phyloP scores from a whole-genome alignment of 2,888 invertebrate species.

The Parnassius apollo region DNA sequence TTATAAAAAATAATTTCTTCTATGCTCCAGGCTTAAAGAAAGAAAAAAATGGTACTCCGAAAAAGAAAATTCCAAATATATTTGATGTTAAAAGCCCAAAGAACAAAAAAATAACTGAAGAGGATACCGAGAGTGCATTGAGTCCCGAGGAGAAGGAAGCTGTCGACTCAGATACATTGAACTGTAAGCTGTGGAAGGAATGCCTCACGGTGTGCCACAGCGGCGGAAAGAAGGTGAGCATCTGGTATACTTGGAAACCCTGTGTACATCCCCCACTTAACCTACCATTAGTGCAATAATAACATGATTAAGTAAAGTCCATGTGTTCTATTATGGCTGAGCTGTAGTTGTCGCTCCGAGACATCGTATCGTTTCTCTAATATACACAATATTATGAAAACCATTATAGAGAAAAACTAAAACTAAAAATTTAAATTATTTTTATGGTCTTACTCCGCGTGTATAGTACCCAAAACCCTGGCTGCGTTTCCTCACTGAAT shows the following conservation, averaged over 20 bases:
- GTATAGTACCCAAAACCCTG: too few relatives aligned
- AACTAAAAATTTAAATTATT: too few relatives aligned
- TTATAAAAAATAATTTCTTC: neutral
- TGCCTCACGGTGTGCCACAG: constrained; percentile 59
- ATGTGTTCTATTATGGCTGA: too few relatives aligned
- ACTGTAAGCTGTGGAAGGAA: constrained; percentile 86
- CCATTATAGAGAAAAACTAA: too few relatives aligned
- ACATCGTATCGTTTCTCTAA: too few relatives aligned
- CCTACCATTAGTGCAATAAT: too few relatives aligned
- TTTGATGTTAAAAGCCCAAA: constrained; percentile 36
- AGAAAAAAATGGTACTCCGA: constrained; percentile 28
- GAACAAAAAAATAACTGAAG: constrained; percentile 34
- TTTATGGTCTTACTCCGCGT: too few relatives aligned
- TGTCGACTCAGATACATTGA: constrained; percentile 78
- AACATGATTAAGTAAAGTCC: too few relatives aligned
- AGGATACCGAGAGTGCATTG: constrained; percentile 33
- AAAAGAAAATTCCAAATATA: constrained; percentile 35
- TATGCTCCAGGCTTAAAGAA: constrained; percentile 30
- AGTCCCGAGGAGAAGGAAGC: constrained; percentile 58
- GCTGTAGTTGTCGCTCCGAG: too few relatives aligned
- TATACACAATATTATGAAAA: too few relatives aligned
- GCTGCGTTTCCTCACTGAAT: too few relatives aligned
- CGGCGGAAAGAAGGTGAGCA: constrained; percentile 74
- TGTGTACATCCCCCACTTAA: too few relatives aligned
- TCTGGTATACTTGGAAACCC: neutral